phyloP scores from a whole-genome alignment of 2,888 invertebrate genomes.

The Notocelia uddmanniana region DNA sequence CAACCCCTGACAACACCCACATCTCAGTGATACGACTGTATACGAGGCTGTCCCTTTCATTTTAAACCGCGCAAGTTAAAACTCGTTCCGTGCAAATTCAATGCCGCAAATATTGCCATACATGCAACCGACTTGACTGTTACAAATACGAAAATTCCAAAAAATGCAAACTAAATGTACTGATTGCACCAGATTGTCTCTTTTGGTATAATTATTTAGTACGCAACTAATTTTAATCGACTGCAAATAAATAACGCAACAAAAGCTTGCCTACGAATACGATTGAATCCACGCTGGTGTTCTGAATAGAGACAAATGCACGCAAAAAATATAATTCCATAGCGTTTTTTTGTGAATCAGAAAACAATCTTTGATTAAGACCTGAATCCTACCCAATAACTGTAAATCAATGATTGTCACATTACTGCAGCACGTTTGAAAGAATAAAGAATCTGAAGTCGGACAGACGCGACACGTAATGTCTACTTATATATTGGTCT shows the following conservation, averaged over 20 bases:
- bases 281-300: too few species aligned
- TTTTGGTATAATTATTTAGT: too few species aligned
- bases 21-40: neutral
- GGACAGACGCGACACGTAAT: neutral
- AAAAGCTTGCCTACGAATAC: too few species aligned
- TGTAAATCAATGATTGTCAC: constrained; percentile 45
- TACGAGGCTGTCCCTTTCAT: neutral
- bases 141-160: too few species aligned
- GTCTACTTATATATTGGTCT: neutral
- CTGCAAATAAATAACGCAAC: too few species aligned
- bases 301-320: neutral
- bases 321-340: neutral
- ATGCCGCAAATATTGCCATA: neutral
- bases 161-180: too few species aligned
- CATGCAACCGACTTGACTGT: too few species aligned
- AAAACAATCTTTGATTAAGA: constrained; percentile 8
- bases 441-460: constrained; percentile 11
- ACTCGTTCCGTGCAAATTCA: neutral
- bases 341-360: neutral
- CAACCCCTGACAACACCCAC: neutral
- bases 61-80: neutral
- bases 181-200: too few species aligned
- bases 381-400: constrained; percentile 28
- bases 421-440: constrained; percentile 26
- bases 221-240: too few species aligned